phyloP scores from a whole-genome alignment of 1,140 invertebrate species.

The Scaptomyza pallida region DNA sequence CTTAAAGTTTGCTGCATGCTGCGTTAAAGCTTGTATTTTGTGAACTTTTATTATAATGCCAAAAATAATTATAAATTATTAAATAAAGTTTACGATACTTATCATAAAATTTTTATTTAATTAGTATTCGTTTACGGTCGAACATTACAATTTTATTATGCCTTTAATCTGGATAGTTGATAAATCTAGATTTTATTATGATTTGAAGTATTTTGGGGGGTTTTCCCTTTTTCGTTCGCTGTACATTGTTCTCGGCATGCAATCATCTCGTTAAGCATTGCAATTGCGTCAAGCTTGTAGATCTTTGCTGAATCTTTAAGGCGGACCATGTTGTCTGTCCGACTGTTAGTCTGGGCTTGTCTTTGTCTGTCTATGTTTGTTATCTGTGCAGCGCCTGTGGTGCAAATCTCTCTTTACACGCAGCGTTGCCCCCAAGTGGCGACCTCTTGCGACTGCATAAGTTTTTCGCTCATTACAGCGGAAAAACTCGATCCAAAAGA shows the following conservation, averaged over 20 bases:
- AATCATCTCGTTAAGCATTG: slow-evolving; percentile 44
- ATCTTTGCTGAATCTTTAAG: background rate
- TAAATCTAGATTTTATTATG: slow-evolving; percentile 32
- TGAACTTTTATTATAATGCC: too few species aligned
- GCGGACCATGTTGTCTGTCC: background rate
- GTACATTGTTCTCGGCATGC: slow-evolving; percentile 43
- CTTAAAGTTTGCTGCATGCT: too few species aligned
- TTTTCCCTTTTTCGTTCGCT: background rate
- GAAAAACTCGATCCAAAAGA: slow-evolving; percentile 71
- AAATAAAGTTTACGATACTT: too few species aligned
- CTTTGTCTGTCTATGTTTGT: slow-evolving; percentile 27
- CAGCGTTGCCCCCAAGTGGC: slow-evolving; percentile 69
- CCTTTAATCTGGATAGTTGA: background rate
- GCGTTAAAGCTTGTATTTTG: too few species aligned
- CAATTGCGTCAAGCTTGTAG: background rate
- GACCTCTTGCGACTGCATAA: slow-evolving; percentile 63
- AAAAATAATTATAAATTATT: too few species aligned
- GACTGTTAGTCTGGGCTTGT: too few species aligned
- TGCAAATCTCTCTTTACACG: slow-evolving; percentile 74
- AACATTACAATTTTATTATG: background rate
- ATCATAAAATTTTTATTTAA: background rate
- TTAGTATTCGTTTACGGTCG: background rate
- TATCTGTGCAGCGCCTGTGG: slow-evolving; percentile 76
- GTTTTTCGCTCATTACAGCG: slow-evolving; percentile 74
- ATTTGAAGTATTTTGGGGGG: too few species aligned